phyloP scores from a whole-genome alignment of 2,888 invertebrate species.

The Hypena proboscidalis region DNA sequence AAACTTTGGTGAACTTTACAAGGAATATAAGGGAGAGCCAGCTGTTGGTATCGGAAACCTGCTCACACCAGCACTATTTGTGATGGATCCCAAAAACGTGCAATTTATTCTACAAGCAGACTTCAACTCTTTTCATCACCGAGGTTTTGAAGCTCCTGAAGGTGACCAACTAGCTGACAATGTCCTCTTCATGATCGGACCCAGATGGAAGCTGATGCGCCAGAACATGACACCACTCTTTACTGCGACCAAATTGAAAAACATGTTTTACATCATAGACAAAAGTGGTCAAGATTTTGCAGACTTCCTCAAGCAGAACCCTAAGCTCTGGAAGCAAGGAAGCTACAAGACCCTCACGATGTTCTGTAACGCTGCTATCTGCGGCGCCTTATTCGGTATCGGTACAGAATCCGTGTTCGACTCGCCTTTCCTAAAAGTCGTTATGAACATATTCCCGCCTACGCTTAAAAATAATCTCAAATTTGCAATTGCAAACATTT shows the following conservation, averaged over 20 bases:
- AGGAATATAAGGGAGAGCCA: conserved; percentile 49
- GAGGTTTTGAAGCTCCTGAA: conserved; percentile 49
- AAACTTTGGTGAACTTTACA: conserved; percentile 47
- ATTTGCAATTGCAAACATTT: conserved; percentile 34
- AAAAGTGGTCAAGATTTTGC: conserved; percentile 57
- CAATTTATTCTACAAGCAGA: conserved; percentile 50
- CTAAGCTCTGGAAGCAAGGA: conserved; percentile 37
- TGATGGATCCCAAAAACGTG: conserved; percentile 50
- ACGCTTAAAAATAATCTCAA: conserved; percentile 32
- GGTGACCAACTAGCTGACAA: conserved; percentile 54
- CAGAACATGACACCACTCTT: conserved; percentile 67
- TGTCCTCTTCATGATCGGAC: conserved; percentile 54
- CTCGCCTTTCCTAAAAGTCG: conserved; percentile 56
- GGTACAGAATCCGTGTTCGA: conserved; percentile 57
- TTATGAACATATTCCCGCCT: conserved; percentile 32
- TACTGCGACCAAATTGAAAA: conserved; percentile 61
- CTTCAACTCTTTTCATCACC: conserved; percentile 52
- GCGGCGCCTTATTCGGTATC: conserved; percentile 65
- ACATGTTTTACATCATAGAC: conserved; percentile 64
- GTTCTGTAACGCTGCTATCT: conserved; percentile 56
- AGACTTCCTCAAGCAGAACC: conserved; percentile 44
- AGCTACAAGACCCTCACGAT: conserved; percentile 37
- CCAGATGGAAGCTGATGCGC: conserved; percentile 62
- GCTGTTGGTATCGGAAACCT: conserved; percentile 47
- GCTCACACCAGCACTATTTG: conserved; percentile 39